phyloP scores from a whole-genome alignment of 1,140 invertebrate species.

The Platyscapa corneri region DNA sequence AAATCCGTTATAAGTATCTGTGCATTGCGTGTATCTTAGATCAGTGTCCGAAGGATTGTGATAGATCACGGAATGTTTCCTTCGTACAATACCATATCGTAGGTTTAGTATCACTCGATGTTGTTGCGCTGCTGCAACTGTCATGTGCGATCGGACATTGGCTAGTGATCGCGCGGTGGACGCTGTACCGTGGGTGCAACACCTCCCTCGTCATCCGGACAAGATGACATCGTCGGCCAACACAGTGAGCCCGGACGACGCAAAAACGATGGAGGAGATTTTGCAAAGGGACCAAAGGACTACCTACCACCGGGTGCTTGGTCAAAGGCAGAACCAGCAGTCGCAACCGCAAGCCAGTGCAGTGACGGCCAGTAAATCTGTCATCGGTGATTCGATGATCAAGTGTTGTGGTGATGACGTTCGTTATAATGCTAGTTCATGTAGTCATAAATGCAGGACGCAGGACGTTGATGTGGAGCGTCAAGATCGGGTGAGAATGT shows the following conservation, averaged over 20 bases:
- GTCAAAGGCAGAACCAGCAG: conserved; percentile 37
- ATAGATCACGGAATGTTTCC: conserved; percentile 40
- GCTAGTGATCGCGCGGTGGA: conserved; percentile 10
- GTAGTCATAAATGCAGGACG: conserved; percentile 27
- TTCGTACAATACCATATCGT: not conserved
- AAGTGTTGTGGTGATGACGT: conserved; percentile 37
- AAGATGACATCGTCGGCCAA: conserved; percentile 9
- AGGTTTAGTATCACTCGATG: not conserved
- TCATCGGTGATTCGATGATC: conserved; percentile 17
- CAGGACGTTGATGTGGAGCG: conserved; percentile 17
- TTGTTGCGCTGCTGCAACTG: not conserved
- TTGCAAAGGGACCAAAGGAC: conserved; percentile 69
- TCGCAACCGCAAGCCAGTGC: conserved; percentile 18
- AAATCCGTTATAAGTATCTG: conserved; percentile 67
- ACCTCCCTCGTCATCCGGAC: not conserved
- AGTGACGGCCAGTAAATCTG: conserved; percentile 25
- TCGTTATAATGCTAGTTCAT: conserved; percentile 15
- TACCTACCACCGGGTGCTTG: conserved; percentile 65
- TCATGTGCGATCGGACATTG: conserved; percentile 25
- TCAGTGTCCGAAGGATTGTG: conserved; percentile 68
- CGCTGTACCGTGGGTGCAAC: too few relatives aligned
- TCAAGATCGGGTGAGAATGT: conserved; percentile 41
- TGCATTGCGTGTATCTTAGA: conserved; percentile 65
- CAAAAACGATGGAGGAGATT: conserved; percentile 63
- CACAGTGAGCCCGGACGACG: conserved; percentile 28